Percentiles rank a stretch among this genome's conserved stretches.
Evolutionary conservation across 2,888 invertebrate species (phyloP).

Genomic region (Polydrusus cervinus): DNA sequence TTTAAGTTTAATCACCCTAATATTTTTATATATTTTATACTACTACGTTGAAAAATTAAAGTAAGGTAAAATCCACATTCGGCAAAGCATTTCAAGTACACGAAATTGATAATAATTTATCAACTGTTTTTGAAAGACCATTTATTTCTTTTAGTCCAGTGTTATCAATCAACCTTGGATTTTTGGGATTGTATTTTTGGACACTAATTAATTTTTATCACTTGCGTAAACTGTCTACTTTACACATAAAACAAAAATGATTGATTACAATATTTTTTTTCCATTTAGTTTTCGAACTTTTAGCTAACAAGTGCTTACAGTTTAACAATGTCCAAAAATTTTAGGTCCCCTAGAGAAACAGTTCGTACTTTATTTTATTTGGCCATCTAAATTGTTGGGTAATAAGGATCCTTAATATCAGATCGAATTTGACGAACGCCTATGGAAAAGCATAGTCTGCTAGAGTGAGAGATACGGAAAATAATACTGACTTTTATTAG

Average conservation of each 20-base stretch:
- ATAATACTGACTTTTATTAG: too few relatives aligned
- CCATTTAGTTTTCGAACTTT: neutral
- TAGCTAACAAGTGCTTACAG: too few relatives aligned
- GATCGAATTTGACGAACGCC: too few relatives aligned
- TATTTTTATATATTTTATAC: too few relatives aligned
- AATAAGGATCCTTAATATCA: too few relatives aligned
- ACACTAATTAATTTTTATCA: conserved; percentile 7
- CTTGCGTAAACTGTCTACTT: neutral
- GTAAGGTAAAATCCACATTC: neutral
- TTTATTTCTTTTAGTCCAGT: conserved; percentile 9
- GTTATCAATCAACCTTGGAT: conserved; percentile 6
- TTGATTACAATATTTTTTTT: neutral
- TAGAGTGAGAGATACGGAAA: too few relatives aligned
- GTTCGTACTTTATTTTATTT: too few relatives aligned
- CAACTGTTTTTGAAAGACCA: conserved; percentile 20
- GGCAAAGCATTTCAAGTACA: neutral
- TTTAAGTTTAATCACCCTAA: too few relatives aligned
- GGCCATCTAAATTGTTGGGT: too few relatives aligned
- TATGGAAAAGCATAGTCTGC: too few relatives aligned
- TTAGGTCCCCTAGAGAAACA: too few relatives aligned
- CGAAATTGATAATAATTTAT: conserved; percentile 4
- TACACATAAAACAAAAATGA: neutral
- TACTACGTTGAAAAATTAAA: neutral
- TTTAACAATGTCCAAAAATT: too few relatives aligned
- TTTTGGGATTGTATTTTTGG: neutral